Evolutionary conservation across 2,113 vertebrate species (phyloP).

Genomic region (Boleophthalmus pectinirostris): DNA sequence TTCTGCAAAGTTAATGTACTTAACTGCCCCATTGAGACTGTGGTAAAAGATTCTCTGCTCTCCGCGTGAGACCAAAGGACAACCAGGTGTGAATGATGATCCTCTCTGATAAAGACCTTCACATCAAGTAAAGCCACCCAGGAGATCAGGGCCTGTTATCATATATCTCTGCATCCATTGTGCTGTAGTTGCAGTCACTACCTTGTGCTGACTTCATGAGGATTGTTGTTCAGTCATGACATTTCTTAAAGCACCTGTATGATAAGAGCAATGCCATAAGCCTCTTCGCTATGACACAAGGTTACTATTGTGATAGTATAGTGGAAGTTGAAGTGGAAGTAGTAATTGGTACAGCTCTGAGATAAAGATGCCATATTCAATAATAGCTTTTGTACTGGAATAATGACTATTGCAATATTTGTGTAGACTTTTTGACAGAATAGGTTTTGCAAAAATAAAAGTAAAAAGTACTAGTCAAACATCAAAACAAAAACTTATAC

Average conservation of each 20-base stretch:
- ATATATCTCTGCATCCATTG: constrained; percentile 60
- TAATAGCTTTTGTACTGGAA: no score
- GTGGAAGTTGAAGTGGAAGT: no score
- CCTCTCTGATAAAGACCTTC: constrained; percentile 71
- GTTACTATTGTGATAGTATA: no score
- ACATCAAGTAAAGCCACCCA: constrained; percentile 67
- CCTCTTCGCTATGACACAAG: no score
- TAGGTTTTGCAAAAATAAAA: no score
- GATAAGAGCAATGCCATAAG: neutral
- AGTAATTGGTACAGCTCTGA: no score
- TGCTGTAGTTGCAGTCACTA: constrained; percentile 36
- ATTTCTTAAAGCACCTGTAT: neutral
- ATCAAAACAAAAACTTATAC: no score
- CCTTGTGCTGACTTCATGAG: constrained; percentile 39
- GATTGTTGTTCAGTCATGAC: constrained; percentile 11
- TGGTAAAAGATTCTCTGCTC: constrained; percentile 72
- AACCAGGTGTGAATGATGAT: constrained; percentile 64
- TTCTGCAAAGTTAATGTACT: constrained; percentile 4
- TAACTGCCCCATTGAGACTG: constrained; percentile 53
- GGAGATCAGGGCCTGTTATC: constrained; percentile 61
- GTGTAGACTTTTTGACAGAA: no score
- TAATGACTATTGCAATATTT: no score
- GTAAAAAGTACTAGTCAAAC: no score
- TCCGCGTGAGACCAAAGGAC: constrained; percentile 68
- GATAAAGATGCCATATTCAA: no score